Base-by-base conservation (phyloP, 2,888 invertebrate species). In the Scrobipalpa atriplicella region DNA sequence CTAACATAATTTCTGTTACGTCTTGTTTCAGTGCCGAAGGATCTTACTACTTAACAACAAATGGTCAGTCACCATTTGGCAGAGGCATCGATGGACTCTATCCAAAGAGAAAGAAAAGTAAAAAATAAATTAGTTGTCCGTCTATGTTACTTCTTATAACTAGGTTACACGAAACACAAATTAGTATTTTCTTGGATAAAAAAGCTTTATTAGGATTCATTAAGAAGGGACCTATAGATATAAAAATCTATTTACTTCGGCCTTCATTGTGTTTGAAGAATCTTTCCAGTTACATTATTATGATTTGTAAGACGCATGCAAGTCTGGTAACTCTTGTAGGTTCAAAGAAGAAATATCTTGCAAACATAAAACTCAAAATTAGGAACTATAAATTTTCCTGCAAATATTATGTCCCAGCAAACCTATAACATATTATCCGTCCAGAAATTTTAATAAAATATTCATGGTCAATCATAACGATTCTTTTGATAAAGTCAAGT, bases 11-110 rank as follows among this genome's bases (percentile, higher is more conserved):
- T n/a, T n/a, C 8, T n/a, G 16, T 51, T 19, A 21, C 19, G 52
- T 65, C 64, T 67, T 65, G 65, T 91, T 92, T 64, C 89, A 93
- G 93, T 73, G 89, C 91, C 51, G 72, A 78, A 75, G 93, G 93
- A 71, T 88, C 90, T 16, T 93, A 86, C 73, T 93, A 87, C 71
- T 79, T 93, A 69, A 89, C 84, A 61, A 93, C 93, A 38, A 93
- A 93, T 68, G 76, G 79, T 19, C 75, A 84, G 70, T 77, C 87
- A 47, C 93, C 93, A 0, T 93, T 87, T 66, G 93, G 93, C 0
- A 91, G 89, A 81, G 92, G 92, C 65, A 79, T 90, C 74, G 92
- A 88, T 1, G 92, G 92, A 9, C 74, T 92, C 43, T 83, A 87
- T 69, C 74, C 82, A 10, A 90, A 90, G 71, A 82, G 77, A 64